Conservation (phyloP, 2,797 vertebrate genomes). For the Tamandua tetradactyla region DNA sequence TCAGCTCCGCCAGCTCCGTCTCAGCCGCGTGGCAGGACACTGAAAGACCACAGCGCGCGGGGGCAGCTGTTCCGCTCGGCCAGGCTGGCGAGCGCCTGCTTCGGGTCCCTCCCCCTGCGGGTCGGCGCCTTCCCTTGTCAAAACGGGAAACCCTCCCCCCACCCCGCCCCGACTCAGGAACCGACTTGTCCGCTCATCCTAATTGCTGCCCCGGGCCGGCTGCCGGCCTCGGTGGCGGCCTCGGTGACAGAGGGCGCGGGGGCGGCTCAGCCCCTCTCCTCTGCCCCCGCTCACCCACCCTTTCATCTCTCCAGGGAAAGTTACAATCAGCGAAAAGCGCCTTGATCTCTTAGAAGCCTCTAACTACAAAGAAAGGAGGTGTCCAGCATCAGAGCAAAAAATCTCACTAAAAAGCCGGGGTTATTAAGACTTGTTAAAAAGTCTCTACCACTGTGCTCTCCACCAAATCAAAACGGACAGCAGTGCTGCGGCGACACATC, state of each 20-base stretch:
- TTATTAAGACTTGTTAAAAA: constrained; percentile 19
- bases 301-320: not conserved
- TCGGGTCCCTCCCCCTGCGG: not conserved
- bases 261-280: not conserved
- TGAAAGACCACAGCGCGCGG: no score
- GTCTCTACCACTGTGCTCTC: not conserved
- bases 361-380: not conserved
- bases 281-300: fast-evolving
- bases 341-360: constrained; percentile 35
- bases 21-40: not conserved
- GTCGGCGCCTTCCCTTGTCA: not conserved
- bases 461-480: not conserved
- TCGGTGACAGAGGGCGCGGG: no score
- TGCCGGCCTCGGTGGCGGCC: no score
- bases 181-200: not conserved
- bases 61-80: not conserved
- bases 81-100: not conserved
- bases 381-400: not conserved
- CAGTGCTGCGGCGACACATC: not conserved
- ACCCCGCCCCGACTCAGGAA: fast-evolving
- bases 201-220: not conserved
- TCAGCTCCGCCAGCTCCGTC: not conserved
- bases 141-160: not conserved
- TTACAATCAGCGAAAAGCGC: not conserved
- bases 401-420: not conserved